Evolutionary conservation across 2,113 vertebrate genomes (phyloP).

Genomic region (Triplophysa dalaica): DNA sequence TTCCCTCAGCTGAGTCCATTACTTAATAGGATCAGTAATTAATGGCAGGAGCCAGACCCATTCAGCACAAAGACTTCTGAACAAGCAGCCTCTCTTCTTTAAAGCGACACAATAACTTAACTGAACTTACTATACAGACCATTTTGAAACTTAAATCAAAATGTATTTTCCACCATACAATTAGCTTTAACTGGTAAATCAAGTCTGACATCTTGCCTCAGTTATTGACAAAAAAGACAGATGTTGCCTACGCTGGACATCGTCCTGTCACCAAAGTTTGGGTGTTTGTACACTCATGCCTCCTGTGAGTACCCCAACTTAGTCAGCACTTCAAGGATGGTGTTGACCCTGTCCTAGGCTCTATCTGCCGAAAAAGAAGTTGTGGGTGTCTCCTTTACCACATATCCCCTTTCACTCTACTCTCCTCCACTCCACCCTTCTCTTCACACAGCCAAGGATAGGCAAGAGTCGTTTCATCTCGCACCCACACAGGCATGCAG

Average conservation of each 20-base stretch:
- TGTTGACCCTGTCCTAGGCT: constrained; percentile 54
- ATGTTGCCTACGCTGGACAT: neutral
- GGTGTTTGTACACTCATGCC: neutral
- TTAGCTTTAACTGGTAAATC: neutral
- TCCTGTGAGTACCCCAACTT: constrained; percentile 7
- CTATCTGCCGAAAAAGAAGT: constrained; percentile 19
- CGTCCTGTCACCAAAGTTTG: constrained; percentile 17
- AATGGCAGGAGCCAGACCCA: constrained; percentile 23
- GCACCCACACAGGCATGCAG: constrained; percentile 73
- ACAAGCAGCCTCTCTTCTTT: constrained; percentile 58
- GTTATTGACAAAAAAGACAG: neutral
- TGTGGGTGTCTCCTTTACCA: constrained; percentile 70
- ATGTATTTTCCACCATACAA: too few relatives aligned
- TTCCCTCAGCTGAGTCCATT: constrained; percentile 28
- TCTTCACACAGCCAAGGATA: constrained; percentile 66
- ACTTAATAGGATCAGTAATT: constrained; percentile 42
- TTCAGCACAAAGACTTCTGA: constrained; percentile 25
- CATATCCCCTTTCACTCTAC: constrained; percentile 79
- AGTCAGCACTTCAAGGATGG: neutral
- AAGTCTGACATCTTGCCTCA: neutral
- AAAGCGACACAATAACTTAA: neutral
- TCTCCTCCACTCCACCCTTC: constrained; percentile 56
- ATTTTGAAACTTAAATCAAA: neutral
- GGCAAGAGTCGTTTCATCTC: constrained; percentile 75
- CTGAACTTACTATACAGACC: neutral